Evolutionary conservation across 1,140 invertebrate genomes (phyloP), one percentile per base, ranked within the genome.

Genomic region (Onthophagus taurus): DNA sequence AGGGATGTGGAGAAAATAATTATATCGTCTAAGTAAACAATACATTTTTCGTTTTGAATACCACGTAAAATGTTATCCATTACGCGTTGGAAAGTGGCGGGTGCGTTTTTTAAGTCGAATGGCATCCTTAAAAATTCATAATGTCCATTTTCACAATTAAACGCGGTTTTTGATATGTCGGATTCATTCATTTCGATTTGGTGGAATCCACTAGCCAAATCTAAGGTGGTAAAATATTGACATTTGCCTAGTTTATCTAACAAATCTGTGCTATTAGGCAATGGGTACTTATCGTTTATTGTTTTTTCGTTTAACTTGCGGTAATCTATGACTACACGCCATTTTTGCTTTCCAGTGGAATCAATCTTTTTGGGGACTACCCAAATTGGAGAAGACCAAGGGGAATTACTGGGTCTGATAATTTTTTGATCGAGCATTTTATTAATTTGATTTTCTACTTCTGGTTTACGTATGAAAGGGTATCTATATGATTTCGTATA

Each of bases 21-120:
- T 4, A 66, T 58, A 47, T 69, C 65, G 35, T 70, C 67, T 18
- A 66, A 29, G 33, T 68, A 70, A 1, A 65, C 58, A 19, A 60
- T 47, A 42, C 39, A 42, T 14, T 12, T 42, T 29, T 42, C 21
- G 17, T 42, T 42, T 30, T 42, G 39, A 14, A 42, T 30, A 13
- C 39, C 39, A 12, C 23, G 3, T 14, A 42, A 12, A 16, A 42
- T 42, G 17, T 42, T 42, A 19, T 42, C 21, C 13, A 42, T 42
- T 2, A 42, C 24, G 2, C 39, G 9, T 30, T 42, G 39, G 14
- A 29, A 29, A 12, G 23, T 29, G 7, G 23, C 33, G 33, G 49
- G 49, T 35, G 26, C 26, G 26, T 21, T 29, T 34, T 50, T 50
- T 42, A 44, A 36, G n/a, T 34, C 45, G 21, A 50, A 48, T 3